Percentiles rank a stretch among this genome's conserved stretches.
Conservation (phyloP, 2,113 vertebrate genomes). For the Heterocephalus glaber region DNA sequence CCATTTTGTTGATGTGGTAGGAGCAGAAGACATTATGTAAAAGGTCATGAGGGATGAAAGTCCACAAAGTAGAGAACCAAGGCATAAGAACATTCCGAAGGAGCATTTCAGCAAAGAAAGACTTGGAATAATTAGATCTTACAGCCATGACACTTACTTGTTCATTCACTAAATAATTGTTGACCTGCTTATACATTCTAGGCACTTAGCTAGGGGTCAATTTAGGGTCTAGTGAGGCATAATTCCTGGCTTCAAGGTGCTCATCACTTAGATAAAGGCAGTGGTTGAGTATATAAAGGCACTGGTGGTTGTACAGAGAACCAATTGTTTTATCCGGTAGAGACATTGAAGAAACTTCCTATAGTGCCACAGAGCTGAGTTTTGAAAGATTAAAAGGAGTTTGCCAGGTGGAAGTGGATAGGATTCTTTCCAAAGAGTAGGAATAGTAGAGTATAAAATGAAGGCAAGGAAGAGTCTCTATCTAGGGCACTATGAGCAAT, state of each 20-base stretch:
- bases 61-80: background rate
- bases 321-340: background rate
- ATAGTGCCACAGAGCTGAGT: background rate
- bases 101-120: background rate
- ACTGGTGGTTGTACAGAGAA: background rate
- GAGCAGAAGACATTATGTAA: background rate
- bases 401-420: background rate
- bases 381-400: constrained; percentile 32
- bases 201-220: background rate
- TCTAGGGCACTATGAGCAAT: background rate
- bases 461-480: background rate
- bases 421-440: background rate
- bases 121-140: background rate
- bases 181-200: background rate
- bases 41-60: background rate
- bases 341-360: background rate
- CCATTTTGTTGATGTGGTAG: background rate
- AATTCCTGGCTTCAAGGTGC: background rate
- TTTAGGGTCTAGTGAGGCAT: background rate
- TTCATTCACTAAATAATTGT: background rate
- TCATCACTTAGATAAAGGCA: background rate
- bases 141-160: background rate
- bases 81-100: background rate
- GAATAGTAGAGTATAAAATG: background rate
- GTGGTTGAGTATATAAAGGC: background rate